Evolutionary conservation across 2,888 invertebrate genomes (phyloP), one percentile per base, ranked within the genome.

Genomic region (Noctua janthina): DNA sequence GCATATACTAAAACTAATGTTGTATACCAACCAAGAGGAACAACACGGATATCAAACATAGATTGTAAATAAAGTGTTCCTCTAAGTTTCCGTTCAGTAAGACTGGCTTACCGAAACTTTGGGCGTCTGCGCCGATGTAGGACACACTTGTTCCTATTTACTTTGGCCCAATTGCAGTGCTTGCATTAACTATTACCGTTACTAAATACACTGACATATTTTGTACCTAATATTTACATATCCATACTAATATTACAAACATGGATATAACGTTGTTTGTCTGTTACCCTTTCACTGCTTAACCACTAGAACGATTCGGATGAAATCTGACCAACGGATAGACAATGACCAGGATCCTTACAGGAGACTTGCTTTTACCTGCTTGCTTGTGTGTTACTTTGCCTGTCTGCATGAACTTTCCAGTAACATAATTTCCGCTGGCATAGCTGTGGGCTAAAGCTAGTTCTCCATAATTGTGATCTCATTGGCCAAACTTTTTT

Each of bases 91-190:
- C 69, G 66, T 81, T 62, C 73, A 54, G 46, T 75, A 73, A 81
- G 56, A 75, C 82, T 73, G 39, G 70, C 69, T 79, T 83, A 68
- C 76, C 51, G 67, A 66, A 86, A 88, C 76, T 73, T 86, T 71
- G 67, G 54, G 49, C 81, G 62, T 81, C 72, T 75, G 29, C 73
- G 15, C 66, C 66, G 74, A 86, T 82, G 89, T 87, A 70, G 89
- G 79, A 77, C 89, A 79, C 91, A 91, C 80, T 85, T 90, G 88
- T 89, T 43, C 72, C 68, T 87, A 83, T 89, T 86, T 85, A 73
- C 71, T 82, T 76, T 89, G 76, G 49, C 72, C 62, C 87, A 81
- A 73, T 70, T 80, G 73, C 75, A 81, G 64, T 73, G 70, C 78
- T 78, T 83, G 78, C 82, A 78, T 85, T 73, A 49, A 76, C 35